phyloP scores from a whole-genome alignment of 30 jellyfish, hydroid and myxozoan genomes.

The Pelagia noctiluca region DNA sequence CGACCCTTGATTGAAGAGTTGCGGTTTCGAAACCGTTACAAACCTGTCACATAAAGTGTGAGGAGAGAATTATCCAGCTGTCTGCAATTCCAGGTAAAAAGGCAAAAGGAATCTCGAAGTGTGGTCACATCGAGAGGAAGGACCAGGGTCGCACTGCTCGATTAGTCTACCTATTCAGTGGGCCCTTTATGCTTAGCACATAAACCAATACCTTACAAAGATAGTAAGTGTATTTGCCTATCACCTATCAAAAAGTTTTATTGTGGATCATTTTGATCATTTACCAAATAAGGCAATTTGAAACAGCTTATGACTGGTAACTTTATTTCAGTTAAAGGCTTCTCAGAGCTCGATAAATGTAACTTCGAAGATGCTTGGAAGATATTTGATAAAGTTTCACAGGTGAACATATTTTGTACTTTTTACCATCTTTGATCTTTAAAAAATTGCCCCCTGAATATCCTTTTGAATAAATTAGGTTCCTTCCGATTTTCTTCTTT shows the following conservation, averaged over 20 bases:
- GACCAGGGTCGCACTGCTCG: too few relatives aligned
- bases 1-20: neutral
- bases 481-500: too few relatives aligned
- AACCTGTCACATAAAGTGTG: neutral
- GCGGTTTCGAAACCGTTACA: neutral
- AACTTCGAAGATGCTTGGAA: constrained; percentile 76
- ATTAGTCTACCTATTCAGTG: neutral
- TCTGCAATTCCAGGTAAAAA: neutral
- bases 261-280: neutral
- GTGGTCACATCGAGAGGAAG: too few relatives aligned
- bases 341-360: constrained; percentile 78
- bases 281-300: too few relatives aligned
- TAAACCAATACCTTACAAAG: neutral
- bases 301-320: neutral
- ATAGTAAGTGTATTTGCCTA: neutral
- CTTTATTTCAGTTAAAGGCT: constrained; percentile 72
- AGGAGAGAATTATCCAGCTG: too few relatives aligned
- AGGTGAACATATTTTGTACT: constrained; percentile 44
- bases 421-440: neutral
- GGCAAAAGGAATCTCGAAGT: too few relatives aligned
- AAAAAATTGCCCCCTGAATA: too few relatives aligned
- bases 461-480: too few relatives aligned
- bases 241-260: neutral
- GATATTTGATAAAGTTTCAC: constrained; percentile 75
- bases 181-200: neutral